A percentile compares a stretch with the other conserved stretches of the same genome.
phyloP scores from a whole-genome alignment of 2,113 vertebrate species.

The Phylloscopus trochilus region DNA sequence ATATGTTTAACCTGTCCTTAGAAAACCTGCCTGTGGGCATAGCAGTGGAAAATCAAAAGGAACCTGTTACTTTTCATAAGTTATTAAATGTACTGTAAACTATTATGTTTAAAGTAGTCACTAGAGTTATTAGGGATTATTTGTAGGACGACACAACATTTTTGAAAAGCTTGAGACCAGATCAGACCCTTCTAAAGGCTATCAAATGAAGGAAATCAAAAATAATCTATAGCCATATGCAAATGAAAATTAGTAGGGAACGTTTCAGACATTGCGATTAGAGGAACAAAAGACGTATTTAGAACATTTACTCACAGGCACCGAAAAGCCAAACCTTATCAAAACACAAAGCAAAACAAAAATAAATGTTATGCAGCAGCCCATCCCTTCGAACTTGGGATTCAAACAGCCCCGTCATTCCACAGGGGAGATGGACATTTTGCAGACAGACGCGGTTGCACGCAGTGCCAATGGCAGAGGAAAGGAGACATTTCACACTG shows the following conservation, averaged over 20 bases:
- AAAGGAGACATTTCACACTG: slow-evolving; percentile 48
- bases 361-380: neutral
- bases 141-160: neutral
- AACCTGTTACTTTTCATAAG: neutral
- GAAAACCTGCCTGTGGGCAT: neutral
- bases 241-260: neutral
- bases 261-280: neutral
- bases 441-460: neutral
- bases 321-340: neutral
- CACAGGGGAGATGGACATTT: slow-evolving; percentile 5
- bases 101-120: neutral
- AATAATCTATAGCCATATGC: neutral
- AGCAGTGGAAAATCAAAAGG: neutral
- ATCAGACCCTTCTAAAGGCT: neutral
- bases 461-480: neutral
- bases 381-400: neutral
- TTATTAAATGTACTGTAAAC: neutral
- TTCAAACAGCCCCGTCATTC: neutral
- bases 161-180: neutral
- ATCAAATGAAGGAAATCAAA: neutral
- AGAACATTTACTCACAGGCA: neutral
- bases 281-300: neutral
- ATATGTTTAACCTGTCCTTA: neutral
- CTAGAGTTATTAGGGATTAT: neutral
- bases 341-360: neutral